These are phyloP conservation scores for Strix aluco DNA, from an alignment of 2,113 vertebrate species.

Conservation along the genomic window DNA sequence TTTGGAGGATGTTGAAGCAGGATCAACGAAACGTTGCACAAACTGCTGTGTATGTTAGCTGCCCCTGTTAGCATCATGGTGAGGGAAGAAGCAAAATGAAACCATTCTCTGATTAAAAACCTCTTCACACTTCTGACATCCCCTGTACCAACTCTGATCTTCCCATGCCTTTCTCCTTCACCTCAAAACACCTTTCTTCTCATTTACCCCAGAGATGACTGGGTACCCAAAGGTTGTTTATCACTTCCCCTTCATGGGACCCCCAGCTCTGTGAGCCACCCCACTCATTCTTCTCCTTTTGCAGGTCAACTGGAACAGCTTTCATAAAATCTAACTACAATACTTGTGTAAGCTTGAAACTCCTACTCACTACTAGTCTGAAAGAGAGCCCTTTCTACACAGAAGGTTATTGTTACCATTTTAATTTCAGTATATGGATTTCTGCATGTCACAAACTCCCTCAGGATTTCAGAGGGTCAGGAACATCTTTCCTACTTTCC, in stretches of 20 bases:
- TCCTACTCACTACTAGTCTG: not conserved
- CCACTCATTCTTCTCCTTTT: not conserved
- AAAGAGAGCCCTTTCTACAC: not conserved
- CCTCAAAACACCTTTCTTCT: not conserved
- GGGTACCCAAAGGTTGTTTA: not conserved
- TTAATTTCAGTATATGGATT: not conserved
- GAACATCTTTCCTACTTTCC: not conserved
- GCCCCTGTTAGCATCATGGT: not conserved
- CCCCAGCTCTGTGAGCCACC: rapidly evolving
- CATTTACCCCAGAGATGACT: not conserved
- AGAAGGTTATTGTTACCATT: not conserved
- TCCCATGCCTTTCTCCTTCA: not conserved
- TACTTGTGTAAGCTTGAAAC: not conserved
- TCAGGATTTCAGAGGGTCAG: not conserved
- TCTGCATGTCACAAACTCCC: not conserved
- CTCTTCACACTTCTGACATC: not conserved
- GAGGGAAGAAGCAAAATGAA: not conserved
- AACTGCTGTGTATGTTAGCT: not conserved
- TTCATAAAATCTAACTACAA: not conserved
- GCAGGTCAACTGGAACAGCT: not conserved
- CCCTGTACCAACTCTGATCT: not conserved
- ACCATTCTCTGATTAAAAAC: not conserved
- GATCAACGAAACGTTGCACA: not conserved
- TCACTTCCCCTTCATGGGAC: not conserved
- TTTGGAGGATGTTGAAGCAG: not conserved